Conservation (phyloP, 2,113 vertebrate genomes). For the Sinocyclocheilus maitianheensis region DNA sequence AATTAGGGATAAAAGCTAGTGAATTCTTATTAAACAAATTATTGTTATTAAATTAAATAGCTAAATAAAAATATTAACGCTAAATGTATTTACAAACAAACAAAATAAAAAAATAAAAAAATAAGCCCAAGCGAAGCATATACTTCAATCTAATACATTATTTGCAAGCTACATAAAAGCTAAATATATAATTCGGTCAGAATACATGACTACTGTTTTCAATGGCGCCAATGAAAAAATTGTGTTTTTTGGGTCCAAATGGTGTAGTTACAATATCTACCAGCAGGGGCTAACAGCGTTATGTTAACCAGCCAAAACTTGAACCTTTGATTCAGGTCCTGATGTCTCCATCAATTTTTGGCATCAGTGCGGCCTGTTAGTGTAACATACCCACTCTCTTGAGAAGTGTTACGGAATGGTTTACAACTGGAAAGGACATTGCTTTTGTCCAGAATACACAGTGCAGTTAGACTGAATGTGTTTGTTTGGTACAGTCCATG, state of each 20-base stretch:
- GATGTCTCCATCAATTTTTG: not conserved
- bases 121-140: not conserved
- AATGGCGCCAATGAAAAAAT: not conserved
- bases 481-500: constrained; percentile 48
- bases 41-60: too few relatives aligned
- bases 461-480: constrained; percentile 14
- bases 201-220: not conserved
- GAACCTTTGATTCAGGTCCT: not conserved
- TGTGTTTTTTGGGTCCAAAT: not conserved
- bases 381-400: not conserved
- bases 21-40: too few relatives aligned
- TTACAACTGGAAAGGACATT: not conserved
- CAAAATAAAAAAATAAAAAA: not conserved
- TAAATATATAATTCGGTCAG: too few relatives aligned
- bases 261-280: not conserved
- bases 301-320: not conserved
- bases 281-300: not conserved
- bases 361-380: not conserved
- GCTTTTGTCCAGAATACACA: constrained; percentile 13
- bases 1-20: too few relatives aligned
- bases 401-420: not conserved
- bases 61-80: too few relatives aligned
- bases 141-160: too few relatives aligned
- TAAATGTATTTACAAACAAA: too few relatives aligned
- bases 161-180: too few relatives aligned